Evolutionary conservation across 2,113 vertebrate genomes (phyloP).

Genomic region (Tetrao urogallus): DNA sequence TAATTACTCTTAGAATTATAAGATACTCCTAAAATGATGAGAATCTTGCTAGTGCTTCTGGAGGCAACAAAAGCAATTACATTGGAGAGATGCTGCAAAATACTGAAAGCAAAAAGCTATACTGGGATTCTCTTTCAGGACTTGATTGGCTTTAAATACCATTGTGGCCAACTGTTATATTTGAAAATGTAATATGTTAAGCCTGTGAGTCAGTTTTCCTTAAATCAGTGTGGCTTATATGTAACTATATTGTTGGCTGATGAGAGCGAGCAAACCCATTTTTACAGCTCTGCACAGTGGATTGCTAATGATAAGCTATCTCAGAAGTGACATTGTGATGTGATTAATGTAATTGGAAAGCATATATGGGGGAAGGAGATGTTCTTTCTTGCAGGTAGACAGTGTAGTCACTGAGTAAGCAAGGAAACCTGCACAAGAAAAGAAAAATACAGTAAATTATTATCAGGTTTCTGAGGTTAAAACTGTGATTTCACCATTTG

Average conservation of each 20-base stretch:
- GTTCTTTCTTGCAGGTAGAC: not conserved
- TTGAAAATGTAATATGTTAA: not conserved
- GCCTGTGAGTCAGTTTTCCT: not conserved
- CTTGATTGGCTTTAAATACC: not conserved
- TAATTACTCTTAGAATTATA: not conserved
- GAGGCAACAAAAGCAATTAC: not conserved
- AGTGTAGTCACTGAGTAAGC: not conserved
- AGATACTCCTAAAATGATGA: not conserved
- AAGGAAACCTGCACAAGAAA: not conserved
- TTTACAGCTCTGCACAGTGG: not conserved
- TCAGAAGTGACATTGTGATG: not conserved
- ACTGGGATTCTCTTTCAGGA: not conserved
- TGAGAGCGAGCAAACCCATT: not conserved
- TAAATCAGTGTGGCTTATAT: not conserved
- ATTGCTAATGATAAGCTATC: not conserved
- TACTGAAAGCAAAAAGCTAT: not conserved
- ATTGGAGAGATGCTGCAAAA: not conserved
- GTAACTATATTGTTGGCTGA: not conserved
- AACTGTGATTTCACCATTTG: not conserved
- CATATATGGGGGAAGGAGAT: not conserved
- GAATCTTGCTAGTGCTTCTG: not conserved
- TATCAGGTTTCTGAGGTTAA: not conserved
- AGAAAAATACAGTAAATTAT: not conserved
- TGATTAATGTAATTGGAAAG: not conserved
- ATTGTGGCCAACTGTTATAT: not conserved